Base-by-base conservation (phyloP, 2,888 invertebrate species). In the Hemistola chrysoprasaria region DNA sequence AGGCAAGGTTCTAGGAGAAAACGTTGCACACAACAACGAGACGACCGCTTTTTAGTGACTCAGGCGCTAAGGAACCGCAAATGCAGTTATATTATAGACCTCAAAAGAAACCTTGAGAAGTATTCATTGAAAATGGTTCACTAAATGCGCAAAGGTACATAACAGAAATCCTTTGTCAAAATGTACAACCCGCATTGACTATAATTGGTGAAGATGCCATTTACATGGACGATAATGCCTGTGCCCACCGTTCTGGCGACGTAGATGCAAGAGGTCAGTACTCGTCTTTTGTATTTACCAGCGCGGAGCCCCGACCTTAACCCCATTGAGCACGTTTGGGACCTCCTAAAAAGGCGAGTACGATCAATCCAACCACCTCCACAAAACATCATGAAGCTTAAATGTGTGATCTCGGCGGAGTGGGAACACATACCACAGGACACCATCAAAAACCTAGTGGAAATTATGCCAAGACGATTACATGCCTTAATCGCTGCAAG, bases 291-390 rank as follows among this genome's bases (percentile, higher is more conserved):
- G 37, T 40, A 47, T 40, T 52, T 49, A 47, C 51, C 53, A 47
- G 54, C 51, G 26, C 38, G 48, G 47, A 59, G 49, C 44, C 50
- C 53, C 23, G 49, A 49, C 40, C 33, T 56, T 26, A 59, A 53
- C 44, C 49, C 51, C 22, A 59, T 54, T 28, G 53, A 57, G 53
- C 49, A 56, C 49, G 42, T 47, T 28, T 60, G 44, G 41, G 50
- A 54, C 40, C 51, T 50, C 39, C 49, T 53, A 4, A 40, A 50
- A 40, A 29, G 50, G 40, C 47, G 48, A 31, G 53, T 58, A 45
- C 47, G 39, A 11, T 25, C 22, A 30, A 37, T 47, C 40, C 48
- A 43, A 40, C 42, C 46, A 9, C 42, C 51, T 26, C 47, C 30
- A 22, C 22, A 21, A 22, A 22, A 8, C 22, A 22, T 10, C n/a